Percentiles rank a stretch among this genome's conserved stretches.
These are phyloP conservation scores for Dysdera silvatica DNA, from an alignment of 1,140 invertebrate genomes.

Conservation along the genomic window DNA sequence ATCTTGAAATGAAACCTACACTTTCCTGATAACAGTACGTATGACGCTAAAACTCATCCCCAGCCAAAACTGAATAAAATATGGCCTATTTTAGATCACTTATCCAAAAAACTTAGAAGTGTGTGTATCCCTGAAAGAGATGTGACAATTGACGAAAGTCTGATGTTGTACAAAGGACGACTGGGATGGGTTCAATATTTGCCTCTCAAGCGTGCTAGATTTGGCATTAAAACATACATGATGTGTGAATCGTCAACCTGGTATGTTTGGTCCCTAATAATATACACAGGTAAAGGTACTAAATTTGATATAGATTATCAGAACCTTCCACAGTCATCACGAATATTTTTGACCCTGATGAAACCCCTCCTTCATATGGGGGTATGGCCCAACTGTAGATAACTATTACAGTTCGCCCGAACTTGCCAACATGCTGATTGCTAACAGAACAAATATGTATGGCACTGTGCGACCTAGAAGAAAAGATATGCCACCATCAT, in stretches of 20 bases:
- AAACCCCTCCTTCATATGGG: not conserved
- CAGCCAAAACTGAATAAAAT: not conserved
- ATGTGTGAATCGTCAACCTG: not conserved
- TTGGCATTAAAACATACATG: not conserved
- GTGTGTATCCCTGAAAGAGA: not conserved
- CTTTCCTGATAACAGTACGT: too few species aligned
- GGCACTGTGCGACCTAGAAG: not conserved
- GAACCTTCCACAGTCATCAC: too few species aligned
- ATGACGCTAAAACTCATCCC: too few species aligned
- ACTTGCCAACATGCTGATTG: not conserved
- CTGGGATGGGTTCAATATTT: not conserved
- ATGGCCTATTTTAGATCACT: not conserved
- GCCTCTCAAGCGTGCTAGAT: not conserved
- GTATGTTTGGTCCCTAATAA: not conserved
- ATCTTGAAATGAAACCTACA: too few species aligned
- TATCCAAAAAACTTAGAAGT: not conserved
- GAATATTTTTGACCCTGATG: too few species aligned
- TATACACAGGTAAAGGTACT: not conserved
- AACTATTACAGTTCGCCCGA: not conserved
- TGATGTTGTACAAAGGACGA: not conserved
- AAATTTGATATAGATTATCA: too few species aligned
- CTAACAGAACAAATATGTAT: not conserved
- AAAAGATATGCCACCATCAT: slow-evolving; percentile 9
- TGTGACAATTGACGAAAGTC: not conserved
- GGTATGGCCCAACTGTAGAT: not conserved